phyloP scores from a whole-genome alignment of 2,888 invertebrate genomes.

The Hoplodrina ambigua region DNA sequence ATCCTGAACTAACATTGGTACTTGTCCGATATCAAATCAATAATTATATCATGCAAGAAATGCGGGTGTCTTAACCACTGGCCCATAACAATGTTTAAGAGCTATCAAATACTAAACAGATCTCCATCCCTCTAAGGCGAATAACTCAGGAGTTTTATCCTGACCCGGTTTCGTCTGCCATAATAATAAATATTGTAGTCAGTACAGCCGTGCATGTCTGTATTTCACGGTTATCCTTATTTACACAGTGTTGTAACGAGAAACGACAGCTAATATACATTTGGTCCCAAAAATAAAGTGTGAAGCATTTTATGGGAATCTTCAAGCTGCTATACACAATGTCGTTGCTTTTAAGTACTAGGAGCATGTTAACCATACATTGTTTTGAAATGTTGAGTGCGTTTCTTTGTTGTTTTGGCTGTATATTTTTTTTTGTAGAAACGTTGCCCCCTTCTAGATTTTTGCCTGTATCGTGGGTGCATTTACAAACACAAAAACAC shows the following conservation, averaged over 20 bases:
- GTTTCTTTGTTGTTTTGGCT: no score
- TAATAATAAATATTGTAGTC: conserved; percentile 58
- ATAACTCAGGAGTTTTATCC: conserved; percentile 30
- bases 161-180: conserved; percentile 39
- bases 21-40: no score
- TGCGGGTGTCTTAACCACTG: no score
- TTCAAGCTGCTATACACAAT: background rate
- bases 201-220: conserved; percentile 43
- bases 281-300: conserved; percentile 26
- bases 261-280: conserved; percentile 33
- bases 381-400: background rate
- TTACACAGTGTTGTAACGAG: conserved; percentile 46
- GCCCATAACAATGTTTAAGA: background rate
- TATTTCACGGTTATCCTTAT: conserved; percentile 59
- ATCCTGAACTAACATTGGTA: no score
- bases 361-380: background rate
- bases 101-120: background rate
- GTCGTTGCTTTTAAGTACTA: background rate
- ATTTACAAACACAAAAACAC: no score
- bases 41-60: no score
- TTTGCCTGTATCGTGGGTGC: no score
- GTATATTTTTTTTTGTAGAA: no score
- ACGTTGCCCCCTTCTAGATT: no score
- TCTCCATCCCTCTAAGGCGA: background rate
- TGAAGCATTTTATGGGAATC: conserved; percentile 16